A percentile compares a stretch with the other conserved stretches of the same genome.
Evolutionary conservation across 2,113 vertebrate genomes (phyloP).

Genomic region (Philantomba maxwellii): DNA sequence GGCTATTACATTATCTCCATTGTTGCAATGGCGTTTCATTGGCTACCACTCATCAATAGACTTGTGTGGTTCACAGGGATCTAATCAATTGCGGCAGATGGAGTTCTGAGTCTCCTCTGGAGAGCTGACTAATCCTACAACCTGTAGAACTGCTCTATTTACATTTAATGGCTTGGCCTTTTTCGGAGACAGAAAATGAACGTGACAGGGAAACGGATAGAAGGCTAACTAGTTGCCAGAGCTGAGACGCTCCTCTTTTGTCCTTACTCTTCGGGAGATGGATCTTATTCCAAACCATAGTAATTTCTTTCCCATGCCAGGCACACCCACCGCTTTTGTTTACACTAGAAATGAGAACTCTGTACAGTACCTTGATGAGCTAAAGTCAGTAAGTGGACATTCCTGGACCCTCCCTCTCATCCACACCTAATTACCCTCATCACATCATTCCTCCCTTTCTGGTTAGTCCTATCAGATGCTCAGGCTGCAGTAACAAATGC

Average conservation of each 20-base stretch:
- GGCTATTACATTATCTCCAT: neutral
- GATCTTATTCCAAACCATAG: neutral
- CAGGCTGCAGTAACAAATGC: neutral
- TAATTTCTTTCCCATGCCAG: neutral
- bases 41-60: neutral
- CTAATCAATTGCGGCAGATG: slow-evolving; percentile 27
- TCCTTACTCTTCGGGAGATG: neutral
- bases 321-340: neutral
- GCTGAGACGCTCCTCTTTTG: neutral
- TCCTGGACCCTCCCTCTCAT: neutral
- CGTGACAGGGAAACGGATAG: neutral
- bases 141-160: slow-evolving; percentile 5
- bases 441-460: neutral
- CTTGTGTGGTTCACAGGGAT: neutral
- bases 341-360: neutral
- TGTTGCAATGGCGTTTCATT: neutral
- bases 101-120: neutral
- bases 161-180: neutral
- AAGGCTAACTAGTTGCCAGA: neutral
- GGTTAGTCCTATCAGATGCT: neutral
- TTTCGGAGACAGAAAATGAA: neutral
- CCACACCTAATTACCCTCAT: neutral
- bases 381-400: neutral
- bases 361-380: neutral
- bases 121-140: neutral